These are phyloP conservation scores for Drosophila serrata DNA, from an alignment of 1,140 invertebrate genomes.

Conservation along the genomic window DNA sequence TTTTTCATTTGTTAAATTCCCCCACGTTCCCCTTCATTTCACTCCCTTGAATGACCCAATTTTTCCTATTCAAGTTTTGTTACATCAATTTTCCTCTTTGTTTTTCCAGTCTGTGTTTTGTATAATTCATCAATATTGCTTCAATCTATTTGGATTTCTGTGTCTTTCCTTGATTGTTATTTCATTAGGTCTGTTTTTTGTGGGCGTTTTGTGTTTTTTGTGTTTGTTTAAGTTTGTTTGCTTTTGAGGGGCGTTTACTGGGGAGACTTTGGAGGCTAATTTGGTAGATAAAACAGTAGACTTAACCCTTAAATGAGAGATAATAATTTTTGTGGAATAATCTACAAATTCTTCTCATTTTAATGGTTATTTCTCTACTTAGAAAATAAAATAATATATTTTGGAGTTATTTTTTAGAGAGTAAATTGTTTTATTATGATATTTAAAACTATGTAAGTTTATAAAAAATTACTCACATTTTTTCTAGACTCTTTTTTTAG, in stretches of 20 bases:
- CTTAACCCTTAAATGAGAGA: constrained; percentile 6
- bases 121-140: constrained; percentile 75
- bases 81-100: constrained; percentile 49
- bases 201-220: constrained; percentile 45
- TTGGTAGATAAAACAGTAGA: constrained; percentile 14
- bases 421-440: background rate
- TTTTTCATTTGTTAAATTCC: constrained; percentile 11
- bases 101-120: constrained; percentile 32
- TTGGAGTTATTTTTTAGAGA: background rate
- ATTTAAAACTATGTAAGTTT: background rate
- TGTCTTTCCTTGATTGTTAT: constrained; percentile 35
- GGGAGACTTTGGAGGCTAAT: constrained; percentile 20
- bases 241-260: constrained; percentile 46
- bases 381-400: background rate
- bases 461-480: background rate
- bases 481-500: constrained; percentile 9
- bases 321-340: background rate
- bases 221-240: constrained; percentile 10
- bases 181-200: constrained; percentile 33
- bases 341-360: background rate
- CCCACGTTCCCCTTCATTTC: constrained; percentile 37
- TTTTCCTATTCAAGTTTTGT: constrained; percentile 57
- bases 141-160: constrained; percentile 40
- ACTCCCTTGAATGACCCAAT: constrained; percentile 45
- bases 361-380: background rate